A percentile compares a stretch with the other conserved stretches of the same genome.
phyloP scores from a whole-genome alignment of 2,113 vertebrate genomes.

The Ceyx melanurus region DNA sequence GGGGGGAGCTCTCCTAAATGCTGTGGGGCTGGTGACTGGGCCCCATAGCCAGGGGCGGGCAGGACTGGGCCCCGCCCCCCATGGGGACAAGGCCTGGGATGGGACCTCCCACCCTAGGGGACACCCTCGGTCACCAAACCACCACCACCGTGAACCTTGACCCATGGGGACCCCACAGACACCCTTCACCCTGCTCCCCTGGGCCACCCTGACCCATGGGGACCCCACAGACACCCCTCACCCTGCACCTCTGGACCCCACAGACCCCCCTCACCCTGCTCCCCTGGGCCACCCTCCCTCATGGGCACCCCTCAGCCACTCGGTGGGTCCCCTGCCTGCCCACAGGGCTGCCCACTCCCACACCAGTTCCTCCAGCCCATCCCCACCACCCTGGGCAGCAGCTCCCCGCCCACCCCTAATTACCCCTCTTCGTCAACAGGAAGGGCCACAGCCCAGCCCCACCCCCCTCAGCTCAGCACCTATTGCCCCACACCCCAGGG shows the following conservation, averaged over 20 bases:
- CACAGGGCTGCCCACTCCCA: neutral
- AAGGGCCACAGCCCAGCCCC: neutral
- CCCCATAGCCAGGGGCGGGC: neutral
- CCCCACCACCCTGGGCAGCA: neutral
- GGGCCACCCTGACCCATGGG: no score
- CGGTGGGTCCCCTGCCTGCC: no score
- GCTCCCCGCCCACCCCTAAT: neutral
- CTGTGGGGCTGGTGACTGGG: neutral
- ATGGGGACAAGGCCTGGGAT: neutral
- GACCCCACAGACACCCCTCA: neutral
- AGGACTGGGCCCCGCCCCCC: constrained; percentile 11
- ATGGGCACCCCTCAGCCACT: rapidly evolving
- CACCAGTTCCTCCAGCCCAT: neutral
- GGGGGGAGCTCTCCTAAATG: constrained; percentile 18
- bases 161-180: neutral
- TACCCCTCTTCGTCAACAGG: neutral
- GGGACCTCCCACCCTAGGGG: neutral
- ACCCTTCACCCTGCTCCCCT: no score
- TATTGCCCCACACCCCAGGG: rapidly evolving
- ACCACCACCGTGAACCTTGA: neutral
- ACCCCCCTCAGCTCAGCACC: neutral
- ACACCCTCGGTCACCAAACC: neutral
- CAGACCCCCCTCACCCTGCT: neutral
- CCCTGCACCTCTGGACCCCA: no score
- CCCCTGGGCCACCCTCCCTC: neutral